A percentile compares a stretch with the other conserved stretches of the same genome.
Conservation (phyloP, 2,113 vertebrate species). For the Phalacrocorax brasilianus region DNA sequence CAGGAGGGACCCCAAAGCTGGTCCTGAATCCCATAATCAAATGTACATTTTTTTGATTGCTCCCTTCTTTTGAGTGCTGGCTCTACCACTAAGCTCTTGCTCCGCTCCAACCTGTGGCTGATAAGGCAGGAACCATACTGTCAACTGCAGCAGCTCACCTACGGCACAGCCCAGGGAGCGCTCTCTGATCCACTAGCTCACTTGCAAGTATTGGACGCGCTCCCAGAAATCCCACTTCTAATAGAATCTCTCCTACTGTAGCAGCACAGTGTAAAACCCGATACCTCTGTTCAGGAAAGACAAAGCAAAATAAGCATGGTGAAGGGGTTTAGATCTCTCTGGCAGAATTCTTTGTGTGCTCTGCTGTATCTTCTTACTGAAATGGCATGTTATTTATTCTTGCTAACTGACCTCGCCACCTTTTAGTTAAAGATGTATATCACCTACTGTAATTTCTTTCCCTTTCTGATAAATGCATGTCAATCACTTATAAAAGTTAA, state of each 20-base stretch:
- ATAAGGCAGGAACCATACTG: neutral
- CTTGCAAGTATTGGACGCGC: neutral
- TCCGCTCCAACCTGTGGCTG: neutral
- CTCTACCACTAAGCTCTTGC: neutral
- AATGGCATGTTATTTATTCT: neutral
- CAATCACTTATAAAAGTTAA: neutral
- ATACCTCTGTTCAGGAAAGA: neutral
- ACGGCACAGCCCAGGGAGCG: neutral
- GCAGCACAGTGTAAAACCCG: neutral
- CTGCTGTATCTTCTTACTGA: neutral
- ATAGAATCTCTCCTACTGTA: neutral
- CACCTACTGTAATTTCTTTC: neutral
- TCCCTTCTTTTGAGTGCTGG: neutral
- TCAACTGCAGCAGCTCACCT: neutral
- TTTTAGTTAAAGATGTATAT: neutral
- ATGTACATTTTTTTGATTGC: neutral
- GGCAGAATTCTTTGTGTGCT: neutral
- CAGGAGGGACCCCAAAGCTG: neutral
- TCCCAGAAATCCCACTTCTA: constrained; percentile 2
- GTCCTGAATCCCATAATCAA: neutral
- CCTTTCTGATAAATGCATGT: neutral
- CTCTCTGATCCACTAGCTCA: neutral
- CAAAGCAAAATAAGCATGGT: neutral
- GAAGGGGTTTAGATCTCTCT: neutral
- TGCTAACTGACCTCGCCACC: neutral